Conservation (phyloP, 2,113 vertebrate genomes). For the Puma concolor region DNA sequence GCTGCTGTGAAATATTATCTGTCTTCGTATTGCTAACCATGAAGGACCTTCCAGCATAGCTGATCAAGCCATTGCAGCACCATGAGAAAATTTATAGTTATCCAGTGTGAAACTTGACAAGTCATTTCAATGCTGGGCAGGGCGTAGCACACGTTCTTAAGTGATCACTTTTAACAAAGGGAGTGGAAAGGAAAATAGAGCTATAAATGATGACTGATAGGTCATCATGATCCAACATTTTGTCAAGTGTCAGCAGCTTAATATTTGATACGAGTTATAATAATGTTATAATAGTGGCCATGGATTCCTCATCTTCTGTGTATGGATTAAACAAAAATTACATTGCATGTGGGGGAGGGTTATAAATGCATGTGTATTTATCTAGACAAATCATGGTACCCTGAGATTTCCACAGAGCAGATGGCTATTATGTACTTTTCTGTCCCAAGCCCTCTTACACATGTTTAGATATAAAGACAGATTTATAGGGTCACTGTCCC, state of each 20-base stretch:
- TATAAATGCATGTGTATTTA: not conserved
- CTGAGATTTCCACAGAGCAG: not conserved
- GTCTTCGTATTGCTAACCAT: not conserved
- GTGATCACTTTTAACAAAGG: not conserved
- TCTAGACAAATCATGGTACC: not conserved
- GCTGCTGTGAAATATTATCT: not conserved
- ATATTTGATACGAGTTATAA: not conserved
- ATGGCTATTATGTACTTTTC: not conserved
- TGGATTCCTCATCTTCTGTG: not conserved
- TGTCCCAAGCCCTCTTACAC: not conserved
- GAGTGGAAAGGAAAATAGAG: not conserved
- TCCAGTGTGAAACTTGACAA: not conserved
- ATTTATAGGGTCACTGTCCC: not conserved
- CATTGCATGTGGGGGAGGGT: not conserved
- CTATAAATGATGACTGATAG: not conserved
- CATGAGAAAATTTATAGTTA: not conserved
- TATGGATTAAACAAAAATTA: not conserved
- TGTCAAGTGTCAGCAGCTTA: not conserved
- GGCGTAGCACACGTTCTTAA: rapidly evolving
- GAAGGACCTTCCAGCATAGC: not conserved
- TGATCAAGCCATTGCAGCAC: not conserved
- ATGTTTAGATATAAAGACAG: not conserved
- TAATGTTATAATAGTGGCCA: not conserved
- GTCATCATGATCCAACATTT: not conserved
- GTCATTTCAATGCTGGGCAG: not conserved